phyloP scores from a whole-genome alignment of 92 coral and sea anemone species.

The Hydrozoanthus gracilis region DNA sequence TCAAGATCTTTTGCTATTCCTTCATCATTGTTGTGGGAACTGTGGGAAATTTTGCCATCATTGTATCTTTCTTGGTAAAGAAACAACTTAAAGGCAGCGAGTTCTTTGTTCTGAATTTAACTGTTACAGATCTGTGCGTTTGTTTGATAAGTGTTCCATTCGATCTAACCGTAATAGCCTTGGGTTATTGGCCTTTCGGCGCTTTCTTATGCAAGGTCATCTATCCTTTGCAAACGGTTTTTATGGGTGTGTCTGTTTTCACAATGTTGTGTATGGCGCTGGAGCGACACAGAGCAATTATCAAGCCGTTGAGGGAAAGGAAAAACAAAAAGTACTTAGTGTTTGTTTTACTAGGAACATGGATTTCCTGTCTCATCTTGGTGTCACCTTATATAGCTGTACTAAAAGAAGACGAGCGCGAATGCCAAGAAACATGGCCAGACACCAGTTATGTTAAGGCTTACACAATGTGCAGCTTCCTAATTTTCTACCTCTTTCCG shows the following conservation, averaged over 20 bases:
- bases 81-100: constrained; percentile 83
- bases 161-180: constrained; percentile 71
- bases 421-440: constrained; percentile 88
- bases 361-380: constrained; percentile 78
- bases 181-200: constrained; percentile 89
- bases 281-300: constrained; percentile 90
- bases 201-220: constrained; percentile 81
- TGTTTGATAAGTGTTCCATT: constrained; percentile 91
- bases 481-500: constrained; percentile 87
- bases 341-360: constrained; percentile 62
- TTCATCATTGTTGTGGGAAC: constrained; percentile 75
- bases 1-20: constrained; percentile 54
- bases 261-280: constrained; percentile 92
- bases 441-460: constrained; percentile 61
- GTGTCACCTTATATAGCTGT: constrained; percentile 85
- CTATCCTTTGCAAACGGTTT: constrained; percentile 91
- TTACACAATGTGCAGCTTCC: constrained; percentile 84
- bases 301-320: constrained; percentile 79
- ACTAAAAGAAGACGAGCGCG: constrained; percentile 57
- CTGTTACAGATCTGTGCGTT: constrained; percentile 83
- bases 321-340: constrained; percentile 59
- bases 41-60: constrained; percentile 76
- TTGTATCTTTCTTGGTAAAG: constrained; percentile 62
- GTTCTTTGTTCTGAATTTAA: constrained; percentile 86
- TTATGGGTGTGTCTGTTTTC: constrained; percentile 90